Evolutionary conservation across 35 echinoderm and acorn worm species (phyloP).

Genomic region (Patiria miniata): DNA sequence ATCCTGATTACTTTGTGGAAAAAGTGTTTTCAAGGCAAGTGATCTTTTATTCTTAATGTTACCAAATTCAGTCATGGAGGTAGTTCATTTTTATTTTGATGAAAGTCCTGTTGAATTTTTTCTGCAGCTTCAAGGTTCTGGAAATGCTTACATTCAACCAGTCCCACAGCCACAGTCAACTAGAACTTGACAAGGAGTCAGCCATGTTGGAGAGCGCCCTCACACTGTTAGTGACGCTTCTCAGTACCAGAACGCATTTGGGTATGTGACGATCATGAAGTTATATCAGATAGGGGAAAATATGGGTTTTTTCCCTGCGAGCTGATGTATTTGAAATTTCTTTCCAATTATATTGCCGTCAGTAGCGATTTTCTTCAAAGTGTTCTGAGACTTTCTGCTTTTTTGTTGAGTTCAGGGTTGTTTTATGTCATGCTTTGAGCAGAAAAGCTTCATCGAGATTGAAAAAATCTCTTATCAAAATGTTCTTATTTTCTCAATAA

Average conservation of each 20-base stretch:
- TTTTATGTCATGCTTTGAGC: too few relatives aligned
- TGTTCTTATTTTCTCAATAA: neutral
- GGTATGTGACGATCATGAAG: slow-evolving; percentile 45
- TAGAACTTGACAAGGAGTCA: slow-evolving; percentile 69
- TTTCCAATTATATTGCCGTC: too few relatives aligned
- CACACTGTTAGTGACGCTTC: slow-evolving; percentile 54
- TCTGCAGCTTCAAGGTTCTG: slow-evolving; percentile 70
- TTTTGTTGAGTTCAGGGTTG: too few relatives aligned
- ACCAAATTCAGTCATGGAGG: too few relatives aligned
- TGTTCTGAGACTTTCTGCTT: too few relatives aligned
- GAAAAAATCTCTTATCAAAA: neutral
- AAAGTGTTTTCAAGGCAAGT: slow-evolving; percentile 58
- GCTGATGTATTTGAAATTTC: too few relatives aligned
- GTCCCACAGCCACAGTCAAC: slow-evolving; percentile 26
- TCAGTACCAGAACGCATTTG: slow-evolving; percentile 81
- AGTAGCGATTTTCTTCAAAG: too few relatives aligned
- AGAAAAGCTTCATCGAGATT: neutral
- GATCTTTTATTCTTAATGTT: neutral
- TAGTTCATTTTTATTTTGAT: neutral
- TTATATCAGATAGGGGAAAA: too few relatives aligned
- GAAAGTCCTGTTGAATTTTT: neutral
- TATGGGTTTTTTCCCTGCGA: too few relatives aligned
- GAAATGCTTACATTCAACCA: slow-evolving; percentile 72
- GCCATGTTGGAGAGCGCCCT: slow-evolving; percentile 95
- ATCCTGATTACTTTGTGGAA: slow-evolving; percentile 50